Evolutionary conservation across 2,113 vertebrate genomes (phyloP).

Genomic region (Tupaia chinensis): DNA sequence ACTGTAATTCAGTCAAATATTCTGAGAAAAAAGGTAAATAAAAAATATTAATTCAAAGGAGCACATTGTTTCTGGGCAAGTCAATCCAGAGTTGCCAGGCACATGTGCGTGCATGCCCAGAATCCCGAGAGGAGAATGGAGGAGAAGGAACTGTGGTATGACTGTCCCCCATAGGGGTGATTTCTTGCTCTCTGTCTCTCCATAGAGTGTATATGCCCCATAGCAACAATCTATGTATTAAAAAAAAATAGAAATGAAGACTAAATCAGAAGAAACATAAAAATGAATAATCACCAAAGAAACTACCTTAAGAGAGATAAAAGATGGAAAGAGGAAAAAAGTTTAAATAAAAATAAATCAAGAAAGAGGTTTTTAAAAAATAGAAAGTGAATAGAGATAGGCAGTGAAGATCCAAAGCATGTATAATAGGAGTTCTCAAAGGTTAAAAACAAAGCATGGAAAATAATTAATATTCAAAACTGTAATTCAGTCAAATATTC

Average conservation of each 20-base stretch:
- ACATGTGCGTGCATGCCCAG: no score
- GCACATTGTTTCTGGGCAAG: background rate
- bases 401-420: background rate
- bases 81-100: background rate
- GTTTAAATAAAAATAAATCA: slow-evolving; percentile 16
- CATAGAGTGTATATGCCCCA: no score
- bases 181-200: no score
- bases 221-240: no score
- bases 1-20: slow-evolving; percentile 1
- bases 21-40: slow-evolving; percentile 39
- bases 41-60: background rate
- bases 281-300: background rate
- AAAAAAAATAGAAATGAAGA: background rate
- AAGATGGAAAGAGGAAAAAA: background rate
- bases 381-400: background rate
- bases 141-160: no score
- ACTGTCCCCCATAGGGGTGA: no score
- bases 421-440: background rate
- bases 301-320: background rate
- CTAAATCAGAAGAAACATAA: background rate
- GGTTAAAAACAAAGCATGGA: background rate
- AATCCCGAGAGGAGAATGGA: no score
- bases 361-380: background rate
- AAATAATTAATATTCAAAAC: slow-evolving; percentile 40
- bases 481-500: slow-evolving; percentile 11